Evolutionary conservation across 2,113 vertebrate genomes (phyloP), one percentile per base, ranked within the genome.

Genomic region (Paratilapia polleni): DNA sequence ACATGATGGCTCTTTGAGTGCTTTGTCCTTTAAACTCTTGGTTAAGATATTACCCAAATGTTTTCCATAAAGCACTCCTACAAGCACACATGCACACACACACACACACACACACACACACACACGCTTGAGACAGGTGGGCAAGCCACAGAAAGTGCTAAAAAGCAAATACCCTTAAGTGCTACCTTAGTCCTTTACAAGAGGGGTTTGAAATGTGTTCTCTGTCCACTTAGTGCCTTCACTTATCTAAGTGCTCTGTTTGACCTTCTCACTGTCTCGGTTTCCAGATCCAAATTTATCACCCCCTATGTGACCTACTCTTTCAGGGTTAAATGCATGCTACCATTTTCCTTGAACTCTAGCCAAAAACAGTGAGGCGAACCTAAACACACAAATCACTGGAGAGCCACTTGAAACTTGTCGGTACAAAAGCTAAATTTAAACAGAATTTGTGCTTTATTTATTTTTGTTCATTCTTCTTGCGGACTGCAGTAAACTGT

Each of bases 261-360:
- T 93, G 89, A 90, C 88, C 87, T 92, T 90, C 82, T 81, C 80
- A 77, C 85, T 70, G 47, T 83, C 80, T 91, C 80, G 9, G 60
- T 57, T 56, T 49, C 57, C 80, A 85, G 47, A 60, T 73, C 56
- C 61, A 59, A 84, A 60, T 70, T 87, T 78, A 81, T 84, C 84
- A 60, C 80, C 59, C 81, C 36, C 17, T 9, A 3, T 12, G n/a
- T 87, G 64, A 64, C 56, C 47, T 14, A 1, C 24, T 60, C 78
- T 52, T 31, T 73, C 15, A 80, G 63, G 58, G 34, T 77, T 61
- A 22, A 54, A 80, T 73, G 10, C 64, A 28, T 11, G 12, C 60
- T 24, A 9, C 43, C 43, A 68, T 61, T 84, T 78, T 34, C 59
- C 28, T 79, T 79, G 26, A 88, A 89, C 60, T 79, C 14, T 1